Conservation (phyloP, 2,797 vertebrate genomes). For the Vultur gryphus region DNA sequence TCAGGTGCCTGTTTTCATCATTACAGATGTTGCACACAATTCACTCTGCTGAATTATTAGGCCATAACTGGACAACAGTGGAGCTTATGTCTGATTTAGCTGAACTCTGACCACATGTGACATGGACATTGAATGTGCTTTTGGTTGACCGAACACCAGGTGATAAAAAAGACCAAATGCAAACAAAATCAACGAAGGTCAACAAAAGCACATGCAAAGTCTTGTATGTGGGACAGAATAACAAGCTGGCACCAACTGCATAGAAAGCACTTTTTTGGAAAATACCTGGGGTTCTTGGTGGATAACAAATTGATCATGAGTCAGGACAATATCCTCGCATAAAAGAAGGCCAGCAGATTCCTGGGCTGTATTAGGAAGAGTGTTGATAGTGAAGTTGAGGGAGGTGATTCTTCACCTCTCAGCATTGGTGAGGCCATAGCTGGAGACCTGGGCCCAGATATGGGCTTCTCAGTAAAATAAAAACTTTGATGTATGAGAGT, state of each 20-base stretch:
- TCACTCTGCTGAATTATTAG: background rate
- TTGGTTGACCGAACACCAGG: background rate
- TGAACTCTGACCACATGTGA: background rate
- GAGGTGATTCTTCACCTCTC: background rate
- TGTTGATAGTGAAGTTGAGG: background rate
- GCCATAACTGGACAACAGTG: background rate
- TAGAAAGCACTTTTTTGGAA: background rate
- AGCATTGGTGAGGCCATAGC: background rate
- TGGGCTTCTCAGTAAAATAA: background rate
- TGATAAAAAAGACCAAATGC: background rate
- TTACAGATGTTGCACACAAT: background rate
- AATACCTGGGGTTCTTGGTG: background rate
- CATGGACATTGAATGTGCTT: background rate
- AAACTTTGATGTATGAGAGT: background rate
- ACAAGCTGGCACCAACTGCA: background rate
- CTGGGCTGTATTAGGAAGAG: background rate
- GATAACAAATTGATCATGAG: background rate
- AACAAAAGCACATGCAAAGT: background rate
- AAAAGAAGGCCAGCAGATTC: background rate
- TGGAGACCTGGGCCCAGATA: background rate
- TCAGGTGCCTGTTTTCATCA: background rate
- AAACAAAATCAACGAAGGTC: background rate
- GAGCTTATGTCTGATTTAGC: background rate
- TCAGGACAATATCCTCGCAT: background rate
- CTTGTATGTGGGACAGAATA: background rate